A percentile compares a stretch with the other conserved stretches of the same genome.
phyloP scores from a whole-genome alignment of 2,797 vertebrate genomes.

The Percopsis omiscomaycus region DNA sequence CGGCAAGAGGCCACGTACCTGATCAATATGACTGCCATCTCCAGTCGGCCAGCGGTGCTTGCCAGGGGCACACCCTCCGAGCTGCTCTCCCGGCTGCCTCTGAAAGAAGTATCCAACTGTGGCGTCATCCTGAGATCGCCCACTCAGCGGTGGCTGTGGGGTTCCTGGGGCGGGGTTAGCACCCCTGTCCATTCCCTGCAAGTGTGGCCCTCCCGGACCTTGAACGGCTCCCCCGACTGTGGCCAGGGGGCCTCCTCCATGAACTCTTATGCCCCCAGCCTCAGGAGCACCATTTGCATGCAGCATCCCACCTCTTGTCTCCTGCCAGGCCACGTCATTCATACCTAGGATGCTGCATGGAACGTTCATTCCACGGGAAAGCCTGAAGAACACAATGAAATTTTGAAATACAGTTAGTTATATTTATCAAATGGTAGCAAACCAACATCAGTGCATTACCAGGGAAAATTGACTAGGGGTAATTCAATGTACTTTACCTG shows the following conservation, averaged over 20 bases:
- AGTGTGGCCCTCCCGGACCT: conserved; percentile 65
- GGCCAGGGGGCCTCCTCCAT: conserved; percentile 64
- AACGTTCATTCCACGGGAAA: conserved; percentile 81
- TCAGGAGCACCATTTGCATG: conserved; percentile 76
- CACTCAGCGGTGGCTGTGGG: conserved; percentile 74
- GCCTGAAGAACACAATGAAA: conserved; percentile 47
- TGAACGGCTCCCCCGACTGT: conserved; percentile 63
- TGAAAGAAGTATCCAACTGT: conserved; percentile 81
- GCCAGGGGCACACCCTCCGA: conserved; percentile 69
- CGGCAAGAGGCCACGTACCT: conserved; percentile 45
- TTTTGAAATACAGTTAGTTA: not conserved
- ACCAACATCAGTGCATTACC: not conserved
- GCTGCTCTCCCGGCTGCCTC: conserved; percentile 77
- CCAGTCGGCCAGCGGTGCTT: conserved; percentile 77
- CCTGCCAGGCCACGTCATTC: conserved; percentile 85
- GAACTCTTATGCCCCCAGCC: conserved; percentile 65
- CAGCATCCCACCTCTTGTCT: conserved; percentile 81
- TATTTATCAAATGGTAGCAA: too few species aligned
- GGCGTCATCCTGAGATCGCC: conserved; percentile 75
- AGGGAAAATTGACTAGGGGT: not conserved
- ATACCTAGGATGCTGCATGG: conserved; percentile 81
- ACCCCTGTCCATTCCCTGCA: conserved; percentile 71
- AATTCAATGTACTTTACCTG: not conserved
- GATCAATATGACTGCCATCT: conserved; percentile 65
- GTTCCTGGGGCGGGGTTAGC: conserved; percentile 61